Conservation (phyloP, 2,888 invertebrate species). For the Endomychus coccineus region DNA sequence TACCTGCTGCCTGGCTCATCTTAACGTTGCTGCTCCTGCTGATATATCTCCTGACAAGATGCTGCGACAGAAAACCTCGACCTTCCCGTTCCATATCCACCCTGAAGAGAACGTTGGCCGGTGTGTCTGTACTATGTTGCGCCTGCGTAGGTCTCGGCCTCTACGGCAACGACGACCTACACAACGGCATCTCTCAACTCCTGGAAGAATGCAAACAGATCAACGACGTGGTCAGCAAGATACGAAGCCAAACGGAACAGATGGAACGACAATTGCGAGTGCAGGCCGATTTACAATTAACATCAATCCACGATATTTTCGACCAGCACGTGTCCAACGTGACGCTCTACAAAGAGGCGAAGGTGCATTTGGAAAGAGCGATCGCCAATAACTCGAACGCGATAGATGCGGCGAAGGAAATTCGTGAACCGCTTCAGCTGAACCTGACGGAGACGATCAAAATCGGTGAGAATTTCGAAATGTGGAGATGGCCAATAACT, state of each 20-base stretch:
- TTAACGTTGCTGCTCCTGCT: conserved; percentile 81
- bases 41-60: conserved; percentile 88
- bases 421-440: conserved; percentile 64
- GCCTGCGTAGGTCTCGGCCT: conserved; percentile 84
- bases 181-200: conserved; percentile 80
- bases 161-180: conserved; percentile 91
- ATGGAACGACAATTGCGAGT: conserved; percentile 61
- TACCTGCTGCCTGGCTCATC: conserved; percentile 91
- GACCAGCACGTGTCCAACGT: conserved; percentile 72
- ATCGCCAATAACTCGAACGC: conserved; percentile 69
- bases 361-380: conserved; percentile 62
- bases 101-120: conserved; percentile 71
- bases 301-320: conserved; percentile 66
- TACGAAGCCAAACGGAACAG: conserved; percentile 74
- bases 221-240: conserved; percentile 65
- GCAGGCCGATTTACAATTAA: conserved; percentile 55
- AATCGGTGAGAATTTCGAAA: conserved; percentile 64
- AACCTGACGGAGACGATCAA: conserved; percentile 56
- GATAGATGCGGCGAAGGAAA: conserved; percentile 67
- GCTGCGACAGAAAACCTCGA: conserved; percentile 89
- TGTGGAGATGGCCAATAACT: conserved; percentile 70
- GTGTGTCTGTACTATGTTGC: conserved; percentile 80
- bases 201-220: conserved; percentile 70
- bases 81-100: conserved; percentile 84
- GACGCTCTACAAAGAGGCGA: conserved; percentile 64